A percentile compares a stretch with the other conserved stretches of the same genome.
Evolutionary conservation across 2,888 invertebrate genomes (phyloP).

Genomic region (Drymonia ruficornis): DNA sequence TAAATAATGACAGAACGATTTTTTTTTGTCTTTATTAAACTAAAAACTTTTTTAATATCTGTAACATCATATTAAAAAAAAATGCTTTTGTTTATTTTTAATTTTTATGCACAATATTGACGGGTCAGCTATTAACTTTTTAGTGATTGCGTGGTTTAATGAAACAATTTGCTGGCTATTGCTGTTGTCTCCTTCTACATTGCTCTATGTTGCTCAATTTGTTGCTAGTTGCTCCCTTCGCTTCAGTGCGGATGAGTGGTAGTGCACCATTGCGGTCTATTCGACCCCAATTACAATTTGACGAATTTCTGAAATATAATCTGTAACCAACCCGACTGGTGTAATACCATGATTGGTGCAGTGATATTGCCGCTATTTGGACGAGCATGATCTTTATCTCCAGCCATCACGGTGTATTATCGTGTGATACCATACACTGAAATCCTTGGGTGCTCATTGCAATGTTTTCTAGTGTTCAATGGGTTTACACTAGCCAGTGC

Average conservation of each 20-base stretch:
- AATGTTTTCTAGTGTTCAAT: conserved; percentile 22
- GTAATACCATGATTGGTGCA: conserved; percentile 37
- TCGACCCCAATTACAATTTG: neutral
- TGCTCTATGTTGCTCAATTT: conserved; percentile 16
- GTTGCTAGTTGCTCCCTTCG: conserved; percentile 30
- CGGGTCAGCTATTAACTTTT: neutral
- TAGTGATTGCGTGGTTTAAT: neutral
- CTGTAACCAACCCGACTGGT: conserved; percentile 10
- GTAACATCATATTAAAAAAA: no score
- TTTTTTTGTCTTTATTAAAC: no score
- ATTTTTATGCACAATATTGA: no score
- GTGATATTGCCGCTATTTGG: conserved; percentile 30
- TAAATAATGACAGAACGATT: neutral
- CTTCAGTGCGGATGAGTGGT: conserved; percentile 53
- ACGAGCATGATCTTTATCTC: conserved; percentile 41
- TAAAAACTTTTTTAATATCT: no score
- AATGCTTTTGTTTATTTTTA: no score
- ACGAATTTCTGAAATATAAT: no score
- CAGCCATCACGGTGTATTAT: conserved; percentile 50
- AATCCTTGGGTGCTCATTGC: conserved; percentile 32
- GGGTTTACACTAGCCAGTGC: conserved; percentile 32
- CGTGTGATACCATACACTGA: conserved; percentile 44
- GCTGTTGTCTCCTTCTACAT: conserved; percentile 13
- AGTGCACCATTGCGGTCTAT: conserved; percentile 31
- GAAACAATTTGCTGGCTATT: conserved; percentile 4